These are phyloP conservation scores for Lithodes maja DNA, from an alignment of 2,888 invertebrate species.

Conservation along the genomic window DNA sequence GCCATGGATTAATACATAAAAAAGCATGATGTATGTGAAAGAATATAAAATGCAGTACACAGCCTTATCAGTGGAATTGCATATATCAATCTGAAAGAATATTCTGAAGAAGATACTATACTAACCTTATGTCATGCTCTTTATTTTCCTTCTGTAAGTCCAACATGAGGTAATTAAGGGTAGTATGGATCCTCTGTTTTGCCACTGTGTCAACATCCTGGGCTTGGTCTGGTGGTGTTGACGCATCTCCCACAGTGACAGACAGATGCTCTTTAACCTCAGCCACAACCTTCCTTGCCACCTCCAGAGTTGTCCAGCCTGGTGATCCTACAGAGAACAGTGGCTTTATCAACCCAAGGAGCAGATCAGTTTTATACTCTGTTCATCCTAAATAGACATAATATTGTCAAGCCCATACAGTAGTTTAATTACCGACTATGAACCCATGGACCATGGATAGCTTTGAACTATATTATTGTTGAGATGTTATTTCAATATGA, in stretches of 20 bases:
- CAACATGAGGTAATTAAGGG: not conserved
- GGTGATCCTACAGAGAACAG: not conserved
- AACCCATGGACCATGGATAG: no score
- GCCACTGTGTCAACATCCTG: not conserved
- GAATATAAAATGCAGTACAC: no score
- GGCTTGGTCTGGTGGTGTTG: not conserved
- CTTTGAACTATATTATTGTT: no score
- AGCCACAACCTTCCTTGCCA: not conserved
- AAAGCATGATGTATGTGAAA: no score
- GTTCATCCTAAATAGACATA: no score
- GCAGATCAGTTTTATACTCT: no score
- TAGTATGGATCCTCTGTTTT: not conserved
- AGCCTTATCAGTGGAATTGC: no score
- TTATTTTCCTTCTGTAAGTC: not conserved
- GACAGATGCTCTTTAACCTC: not conserved
- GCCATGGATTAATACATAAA: no score
- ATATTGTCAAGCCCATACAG: no score
- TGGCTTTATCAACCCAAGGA: not conserved
- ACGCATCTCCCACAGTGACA: not conserved
- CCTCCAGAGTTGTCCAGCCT: conserved; percentile 31
- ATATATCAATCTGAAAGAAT: no score
- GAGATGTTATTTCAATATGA: no score
- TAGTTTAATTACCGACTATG: no score
- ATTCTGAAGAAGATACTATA: not conserved
- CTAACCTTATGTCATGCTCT: not conserved